Conservation (phyloP, 1,140 invertebrate genomes). For the Branchinecta lindahli region DNA sequence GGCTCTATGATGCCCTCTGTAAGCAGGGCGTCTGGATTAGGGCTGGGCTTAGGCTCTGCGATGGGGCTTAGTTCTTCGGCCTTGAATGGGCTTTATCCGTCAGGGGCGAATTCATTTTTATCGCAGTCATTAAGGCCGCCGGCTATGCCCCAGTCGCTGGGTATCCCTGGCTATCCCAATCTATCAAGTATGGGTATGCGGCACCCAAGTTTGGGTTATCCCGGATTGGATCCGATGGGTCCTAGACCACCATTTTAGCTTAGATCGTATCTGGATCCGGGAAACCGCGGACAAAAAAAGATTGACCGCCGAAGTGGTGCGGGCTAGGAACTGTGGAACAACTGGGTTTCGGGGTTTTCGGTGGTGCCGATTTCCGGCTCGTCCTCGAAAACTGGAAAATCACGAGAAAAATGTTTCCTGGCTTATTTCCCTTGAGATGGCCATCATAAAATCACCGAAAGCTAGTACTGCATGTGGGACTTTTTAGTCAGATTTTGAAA, state of each 20-base stretch:
- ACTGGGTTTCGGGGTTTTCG: too few relatives aligned
- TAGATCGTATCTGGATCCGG: constrained; percentile 59
- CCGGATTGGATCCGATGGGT: not conserved
- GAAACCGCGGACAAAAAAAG: too few relatives aligned
- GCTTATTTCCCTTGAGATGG: too few relatives aligned
- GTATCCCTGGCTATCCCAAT: not conserved
- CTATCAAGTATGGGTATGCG: not conserved
- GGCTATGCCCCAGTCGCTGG: not conserved
- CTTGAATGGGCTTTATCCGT: not conserved
- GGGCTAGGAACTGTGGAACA: too few relatives aligned
- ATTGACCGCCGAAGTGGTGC: too few relatives aligned
- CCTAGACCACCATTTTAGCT: constrained; percentile 30
- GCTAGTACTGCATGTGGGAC: too few relatives aligned
- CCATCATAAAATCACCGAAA: too few relatives aligned
- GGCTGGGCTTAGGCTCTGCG: not conserved
- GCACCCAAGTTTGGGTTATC: not conserved
- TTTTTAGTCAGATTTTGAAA: too few relatives aligned
- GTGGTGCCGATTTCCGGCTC: too few relatives aligned
- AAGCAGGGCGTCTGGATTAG: not conserved
- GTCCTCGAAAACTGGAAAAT: too few relatives aligned
- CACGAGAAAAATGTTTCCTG: too few relatives aligned
- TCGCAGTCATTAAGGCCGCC: not conserved
- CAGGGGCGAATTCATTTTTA: not conserved
- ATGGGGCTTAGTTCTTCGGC: not conserved
- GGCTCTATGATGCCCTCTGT: not conserved